phyloP scores from a whole-genome alignment of 2,113 vertebrate species.

The Xyliphius kryptos region DNA sequence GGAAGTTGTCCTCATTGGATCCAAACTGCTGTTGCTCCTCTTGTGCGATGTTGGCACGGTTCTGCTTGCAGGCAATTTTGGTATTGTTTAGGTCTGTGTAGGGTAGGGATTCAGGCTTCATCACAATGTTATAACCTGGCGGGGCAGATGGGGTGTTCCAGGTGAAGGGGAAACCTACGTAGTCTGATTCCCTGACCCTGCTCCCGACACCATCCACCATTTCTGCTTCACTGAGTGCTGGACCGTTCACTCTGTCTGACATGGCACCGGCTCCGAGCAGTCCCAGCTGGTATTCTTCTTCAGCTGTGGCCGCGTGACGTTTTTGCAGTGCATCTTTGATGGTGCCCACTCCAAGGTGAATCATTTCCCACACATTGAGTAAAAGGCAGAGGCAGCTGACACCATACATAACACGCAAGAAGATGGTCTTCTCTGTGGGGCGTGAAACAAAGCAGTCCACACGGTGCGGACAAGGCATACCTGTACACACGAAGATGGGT shows the following conservation, averaged over 20 bases:
- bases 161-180: slow-evolving; percentile 88
- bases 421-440: slow-evolving; percentile 96
- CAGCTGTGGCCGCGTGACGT: slow-evolving; percentile 69
- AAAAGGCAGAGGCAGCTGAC: slow-evolving; percentile 88
- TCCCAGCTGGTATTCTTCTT: slow-evolving; percentile 73
- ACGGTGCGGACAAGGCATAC: slow-evolving; percentile 84
- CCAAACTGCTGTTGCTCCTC: slow-evolving; percentile 86
- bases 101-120: slow-evolving; percentile 88
- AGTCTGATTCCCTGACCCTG: slow-evolving; percentile 67
- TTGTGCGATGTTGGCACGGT: slow-evolving; percentile 93
- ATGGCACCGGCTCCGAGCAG: slow-evolving; percentile 51
- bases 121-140: slow-evolving; percentile 89
- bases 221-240: slow-evolving; percentile 47
- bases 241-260: slow-evolving; percentile 51
- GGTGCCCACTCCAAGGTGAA: slow-evolving; percentile 88
- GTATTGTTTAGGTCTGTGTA: slow-evolving; percentile 91
- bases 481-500: slow-evolving; percentile 78
- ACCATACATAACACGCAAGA: slow-evolving; percentile 93
- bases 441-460: slow-evolving; percentile 96
- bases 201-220: slow-evolving; percentile 55
- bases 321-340: slow-evolving; percentile 84
- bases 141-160: slow-evolving; percentile 95
- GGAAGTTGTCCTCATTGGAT: slow-evolving; percentile 86
- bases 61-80: slow-evolving; percentile 93
- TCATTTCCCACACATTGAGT: slow-evolving; percentile 94